A percentile compares a stretch with the other conserved stretches of the same genome.
Conservation (phyloP, 2,888 invertebrate genomes). For the Elmis aenea region DNA sequence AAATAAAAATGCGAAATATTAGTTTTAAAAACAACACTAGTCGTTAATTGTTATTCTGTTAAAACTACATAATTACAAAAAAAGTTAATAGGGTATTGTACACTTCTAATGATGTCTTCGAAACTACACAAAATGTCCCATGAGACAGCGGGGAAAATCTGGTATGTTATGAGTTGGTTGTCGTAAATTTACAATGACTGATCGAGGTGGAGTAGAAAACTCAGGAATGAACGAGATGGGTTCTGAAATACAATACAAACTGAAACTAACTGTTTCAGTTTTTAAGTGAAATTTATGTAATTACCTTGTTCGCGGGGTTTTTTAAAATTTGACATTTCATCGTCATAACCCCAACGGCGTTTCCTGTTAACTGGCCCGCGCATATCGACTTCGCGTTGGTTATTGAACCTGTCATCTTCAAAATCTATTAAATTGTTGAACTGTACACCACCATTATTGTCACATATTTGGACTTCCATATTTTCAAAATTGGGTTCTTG, state of each 20-base stretch:
- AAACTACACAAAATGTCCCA: slow-evolving; percentile 58
- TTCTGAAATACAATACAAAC: slow-evolving; percentile 27
- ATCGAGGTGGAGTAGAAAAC: slow-evolving; percentile 14
- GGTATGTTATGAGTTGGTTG: slow-evolving; percentile 48
- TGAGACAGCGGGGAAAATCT: slow-evolving; percentile 59
- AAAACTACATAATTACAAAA: no score
- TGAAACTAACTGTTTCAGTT: slow-evolving; percentile 1
- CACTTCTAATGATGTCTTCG: no score
- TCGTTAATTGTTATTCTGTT: no score
- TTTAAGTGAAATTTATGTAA: slow-evolving; percentile 12
- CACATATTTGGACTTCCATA: slow-evolving; percentile 20
- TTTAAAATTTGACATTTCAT: slow-evolving; percentile 28
- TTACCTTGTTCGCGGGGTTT: slow-evolving; percentile 39
- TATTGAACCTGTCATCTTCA: slow-evolving; percentile 16
- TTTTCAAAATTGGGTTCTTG: slow-evolving; percentile 6
- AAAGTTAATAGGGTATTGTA: slow-evolving; percentile 9
- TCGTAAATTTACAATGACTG: slow-evolving; percentile 27
- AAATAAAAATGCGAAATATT: no score
- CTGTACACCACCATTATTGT: slow-evolving; percentile 18
- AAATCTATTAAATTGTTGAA: slow-evolving; percentile 23
- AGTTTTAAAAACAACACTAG: no score
- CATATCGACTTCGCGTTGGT: slow-evolving; percentile 4
- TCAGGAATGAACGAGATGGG: slow-evolving; percentile 18
- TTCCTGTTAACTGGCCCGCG: slow-evolving; percentile 21
- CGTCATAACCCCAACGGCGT: slow-evolving; percentile 18